Percentiles rank a stretch among this genome's conserved stretches.
phyloP scores from a whole-genome alignment of 2,888 invertebrate species.

The Criorhina ranunculi region DNA sequence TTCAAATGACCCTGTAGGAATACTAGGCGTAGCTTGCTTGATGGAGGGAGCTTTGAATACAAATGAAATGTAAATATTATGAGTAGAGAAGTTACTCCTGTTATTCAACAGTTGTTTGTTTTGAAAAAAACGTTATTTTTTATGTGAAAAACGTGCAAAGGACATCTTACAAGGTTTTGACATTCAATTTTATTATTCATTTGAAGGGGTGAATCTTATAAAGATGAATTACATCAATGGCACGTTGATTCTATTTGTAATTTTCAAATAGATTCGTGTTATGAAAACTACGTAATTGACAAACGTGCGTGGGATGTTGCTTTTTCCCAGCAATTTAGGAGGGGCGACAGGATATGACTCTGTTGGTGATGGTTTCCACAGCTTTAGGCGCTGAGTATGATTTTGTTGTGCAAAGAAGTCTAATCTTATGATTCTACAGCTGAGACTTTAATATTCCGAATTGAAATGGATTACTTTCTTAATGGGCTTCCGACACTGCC shows the following conservation, averaged over 20 bases:
- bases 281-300: too few species aligned
- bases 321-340: too few species aligned
- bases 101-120: slow-evolving; percentile 48
- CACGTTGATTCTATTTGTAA: not conserved
- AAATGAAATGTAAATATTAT: slow-evolving; percentile 51
- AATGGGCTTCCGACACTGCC: too few species aligned
- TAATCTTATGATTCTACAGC: too few species aligned
- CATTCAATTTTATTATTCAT: not conserved
- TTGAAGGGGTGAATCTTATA: not conserved
- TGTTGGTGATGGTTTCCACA: too few species aligned
- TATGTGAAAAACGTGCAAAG: slow-evolving; percentile 18
- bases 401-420: too few species aligned
- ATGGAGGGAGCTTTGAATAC: slow-evolving; percentile 26
- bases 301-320: too few species aligned
- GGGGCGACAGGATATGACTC: too few species aligned
- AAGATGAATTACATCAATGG: not conserved
- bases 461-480: too few species aligned
- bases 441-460: too few species aligned
- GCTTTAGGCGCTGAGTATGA: too few species aligned
- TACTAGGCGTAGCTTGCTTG: not conserved
- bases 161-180: slow-evolving; percentile 12
- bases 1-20: not conserved
- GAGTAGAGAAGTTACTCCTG: not conserved
- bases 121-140: slow-evolving; percentile 15
- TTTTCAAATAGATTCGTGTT: not conserved